phyloP scores from a whole-genome alignment of 1,140 invertebrate species.

The Oedothorax gibbosus region DNA sequence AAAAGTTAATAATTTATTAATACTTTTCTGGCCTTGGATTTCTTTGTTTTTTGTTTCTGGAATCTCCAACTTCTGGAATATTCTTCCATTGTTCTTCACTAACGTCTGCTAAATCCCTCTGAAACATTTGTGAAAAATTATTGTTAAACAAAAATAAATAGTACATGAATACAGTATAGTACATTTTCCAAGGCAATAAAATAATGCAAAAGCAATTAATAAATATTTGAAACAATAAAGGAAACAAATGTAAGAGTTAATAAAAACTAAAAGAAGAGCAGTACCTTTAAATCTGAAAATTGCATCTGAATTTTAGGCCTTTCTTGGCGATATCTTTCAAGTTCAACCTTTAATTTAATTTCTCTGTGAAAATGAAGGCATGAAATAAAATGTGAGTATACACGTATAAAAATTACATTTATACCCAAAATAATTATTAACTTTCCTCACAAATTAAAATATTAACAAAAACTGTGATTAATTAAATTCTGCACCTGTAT shows the following conservation, averaged over 20 bases:
- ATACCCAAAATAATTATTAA: too few relatives aligned
- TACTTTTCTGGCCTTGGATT: conserved; percentile 93
- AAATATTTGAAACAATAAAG: neutral
- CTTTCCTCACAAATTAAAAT: neutral
- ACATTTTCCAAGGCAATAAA: neutral
- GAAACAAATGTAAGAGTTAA: neutral
- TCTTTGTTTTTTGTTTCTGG: conserved; percentile 95
- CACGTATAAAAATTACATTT: too few relatives aligned
- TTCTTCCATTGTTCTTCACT: conserved; percentile 95
- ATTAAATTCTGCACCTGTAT: conserved; percentile 76
- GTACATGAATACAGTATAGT: neutral
- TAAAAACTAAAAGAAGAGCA: neutral
- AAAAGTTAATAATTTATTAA: conserved; percentile 34
- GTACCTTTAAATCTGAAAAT: conserved; percentile 93
- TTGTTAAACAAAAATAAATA: neutral
- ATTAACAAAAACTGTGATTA: neutral
- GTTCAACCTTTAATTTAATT: conserved; percentile 75
- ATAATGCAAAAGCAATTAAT: neutral
- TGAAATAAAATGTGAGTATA: neutral
- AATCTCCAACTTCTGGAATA: conserved; percentile 98
- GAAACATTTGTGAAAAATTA: conserved; percentile 16
- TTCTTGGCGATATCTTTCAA: conserved; percentile 98
- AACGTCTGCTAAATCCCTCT: conserved; percentile 83
- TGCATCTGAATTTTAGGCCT: conserved; percentile 99
- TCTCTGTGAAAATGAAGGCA: conserved; percentile 67